These are phyloP conservation scores for Camponotus vicinus DNA, from an alignment of 1,140 invertebrate species.

Conservation along the genomic window DNA sequence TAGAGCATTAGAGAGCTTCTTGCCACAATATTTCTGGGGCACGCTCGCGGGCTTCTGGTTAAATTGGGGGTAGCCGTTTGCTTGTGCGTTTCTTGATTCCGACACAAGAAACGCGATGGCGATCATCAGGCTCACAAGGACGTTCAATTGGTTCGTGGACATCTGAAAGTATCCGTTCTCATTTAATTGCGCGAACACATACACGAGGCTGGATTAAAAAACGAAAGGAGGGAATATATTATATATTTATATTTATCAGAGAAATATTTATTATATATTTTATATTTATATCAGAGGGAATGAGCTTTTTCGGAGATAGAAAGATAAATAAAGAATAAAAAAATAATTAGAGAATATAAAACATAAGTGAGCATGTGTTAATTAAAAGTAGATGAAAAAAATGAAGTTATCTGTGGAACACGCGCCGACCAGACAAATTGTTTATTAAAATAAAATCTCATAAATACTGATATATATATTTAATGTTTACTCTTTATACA, in stretches of 20 bases:
- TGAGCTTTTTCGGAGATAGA: too few species aligned
- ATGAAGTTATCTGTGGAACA: constrained; percentile 23
- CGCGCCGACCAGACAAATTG: not conserved
- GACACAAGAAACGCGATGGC: constrained; percentile 71
- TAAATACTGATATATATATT: constrained; percentile 18
- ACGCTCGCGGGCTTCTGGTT: constrained; percentile 72
- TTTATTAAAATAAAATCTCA: constrained; percentile 30
- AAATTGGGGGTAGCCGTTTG: constrained; percentile 74
- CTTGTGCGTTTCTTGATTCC: constrained; percentile 75
- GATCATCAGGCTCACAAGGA: constrained; percentile 75
- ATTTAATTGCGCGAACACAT: not conserved
- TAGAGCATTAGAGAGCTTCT: constrained; percentile 80
- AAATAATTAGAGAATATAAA: too few species aligned
- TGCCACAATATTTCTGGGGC: constrained; percentile 82
- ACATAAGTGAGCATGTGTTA: too few species aligned
- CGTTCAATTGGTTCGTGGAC: constrained; percentile 76
- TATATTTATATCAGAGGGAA: too few species aligned
- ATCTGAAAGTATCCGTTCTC: constrained; percentile 77
- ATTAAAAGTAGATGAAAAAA: not conserved
- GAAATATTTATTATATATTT: not conserved
- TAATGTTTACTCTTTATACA: not conserved
- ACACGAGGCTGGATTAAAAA: not conserved
- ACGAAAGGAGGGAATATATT: too few species aligned
- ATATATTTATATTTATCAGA: too few species aligned
- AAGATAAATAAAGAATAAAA: too few species aligned